Conservation (phyloP, 2,113 vertebrate species). For the Dicrurus megarhynchus region DNA sequence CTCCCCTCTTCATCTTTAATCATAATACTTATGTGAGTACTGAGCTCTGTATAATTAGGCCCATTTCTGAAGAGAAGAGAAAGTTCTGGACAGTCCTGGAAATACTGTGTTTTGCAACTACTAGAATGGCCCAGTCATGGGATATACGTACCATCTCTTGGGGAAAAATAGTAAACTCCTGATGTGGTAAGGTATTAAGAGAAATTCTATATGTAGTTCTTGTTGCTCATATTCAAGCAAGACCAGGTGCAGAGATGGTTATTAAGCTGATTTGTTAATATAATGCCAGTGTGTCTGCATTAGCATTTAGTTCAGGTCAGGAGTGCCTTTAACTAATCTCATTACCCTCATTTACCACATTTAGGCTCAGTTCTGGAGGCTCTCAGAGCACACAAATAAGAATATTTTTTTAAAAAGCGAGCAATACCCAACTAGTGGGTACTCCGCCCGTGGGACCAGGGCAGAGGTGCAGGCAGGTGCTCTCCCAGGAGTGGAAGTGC, state of each 20-base stretch:
- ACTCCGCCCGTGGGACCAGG: neutral
- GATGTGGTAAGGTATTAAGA: neutral
- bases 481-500: neutral
- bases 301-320: neutral
- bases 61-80: neutral
- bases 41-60: neutral
- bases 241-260: neutral
- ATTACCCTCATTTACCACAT: too few species aligned
- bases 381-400: neutral
- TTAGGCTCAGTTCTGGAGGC: neutral
- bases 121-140: too few species aligned
- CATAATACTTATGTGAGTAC: neutral
- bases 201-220: neutral
- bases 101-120: neutral
- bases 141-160: neutral
- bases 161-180: neutral
- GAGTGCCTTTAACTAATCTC: neutral
- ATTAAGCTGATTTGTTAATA: neutral
- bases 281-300: neutral
- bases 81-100: neutral
- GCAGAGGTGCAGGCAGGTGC: neutral
- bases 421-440: accelerated
- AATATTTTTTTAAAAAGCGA: neutral
- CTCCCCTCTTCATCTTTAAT: neutral
- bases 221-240: neutral